These are phyloP conservation scores for Cyprinodon brontotheroides DNA, from an alignment of 2,113 vertebrate genomes.

Conservation along the genomic window DNA sequence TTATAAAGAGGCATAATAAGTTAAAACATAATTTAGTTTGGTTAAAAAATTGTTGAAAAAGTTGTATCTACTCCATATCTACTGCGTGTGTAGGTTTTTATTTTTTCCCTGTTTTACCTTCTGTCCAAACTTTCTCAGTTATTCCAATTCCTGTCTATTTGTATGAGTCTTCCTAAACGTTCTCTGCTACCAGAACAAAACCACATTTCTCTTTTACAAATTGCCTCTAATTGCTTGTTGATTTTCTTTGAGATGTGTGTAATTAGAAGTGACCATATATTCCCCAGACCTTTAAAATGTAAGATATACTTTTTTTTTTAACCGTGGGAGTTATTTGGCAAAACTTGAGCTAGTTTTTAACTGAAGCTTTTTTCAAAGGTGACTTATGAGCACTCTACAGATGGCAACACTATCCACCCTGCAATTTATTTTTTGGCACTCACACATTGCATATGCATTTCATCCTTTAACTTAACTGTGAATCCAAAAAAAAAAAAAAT, in stretches of 20 bases:
- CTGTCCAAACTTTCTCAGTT: slow-evolving; percentile 32
- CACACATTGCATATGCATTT: not conserved
- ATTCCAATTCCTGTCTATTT: not conserved
- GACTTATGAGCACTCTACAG: not conserved
- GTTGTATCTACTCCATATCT: no score
- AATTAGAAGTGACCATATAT: slow-evolving; percentile 26
- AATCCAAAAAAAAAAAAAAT: not conserved
- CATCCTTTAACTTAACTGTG: not conserved
- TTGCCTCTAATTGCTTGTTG: slow-evolving; percentile 10
- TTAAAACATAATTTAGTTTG: not conserved
- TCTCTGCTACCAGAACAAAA: not conserved
- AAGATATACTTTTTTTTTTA: not conserved
- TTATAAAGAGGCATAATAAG: not conserved
- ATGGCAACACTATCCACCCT: not conserved
- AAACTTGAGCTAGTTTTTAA: slow-evolving; percentile 4
- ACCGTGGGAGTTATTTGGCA: not conserved
- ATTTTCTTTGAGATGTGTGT: slow-evolving; percentile 10
- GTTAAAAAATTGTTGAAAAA: not conserved
- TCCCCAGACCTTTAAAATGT: slow-evolving; percentile 10
- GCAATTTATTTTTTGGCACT: not conserved
- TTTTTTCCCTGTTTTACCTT: not conserved
- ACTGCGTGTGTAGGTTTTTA: not conserved
- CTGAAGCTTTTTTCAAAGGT: not conserved
- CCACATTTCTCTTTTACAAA: slow-evolving; percentile 20
- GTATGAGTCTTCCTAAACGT: not conserved